Conservation (phyloP, 2,888 invertebrate genomes). For the Atherix ibis region DNA sequence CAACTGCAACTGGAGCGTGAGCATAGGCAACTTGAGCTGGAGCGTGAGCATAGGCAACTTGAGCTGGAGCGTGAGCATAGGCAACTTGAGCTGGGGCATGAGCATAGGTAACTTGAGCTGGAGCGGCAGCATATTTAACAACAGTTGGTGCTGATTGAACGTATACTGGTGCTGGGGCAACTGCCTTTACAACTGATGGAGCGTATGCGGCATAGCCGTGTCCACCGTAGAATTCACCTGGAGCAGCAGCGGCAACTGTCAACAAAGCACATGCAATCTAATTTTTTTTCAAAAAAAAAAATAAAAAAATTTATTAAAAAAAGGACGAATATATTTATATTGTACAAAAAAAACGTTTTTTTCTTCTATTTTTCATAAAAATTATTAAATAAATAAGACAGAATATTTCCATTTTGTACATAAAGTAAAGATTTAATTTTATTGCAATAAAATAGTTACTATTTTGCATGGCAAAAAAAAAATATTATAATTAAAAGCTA, state of each 20-base stretch:
- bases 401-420: neutral
- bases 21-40: constrained; percentile 13
- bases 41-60: constrained; percentile 15
- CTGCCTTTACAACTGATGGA: constrained; percentile 1
- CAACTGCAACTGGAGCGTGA: constrained; percentile 19
- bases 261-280: constrained; percentile 8
- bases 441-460: too few relatives aligned
- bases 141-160: constrained; percentile 1
- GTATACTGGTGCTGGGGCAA: constrained; percentile 2
- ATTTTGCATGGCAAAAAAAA: too few relatives aligned
- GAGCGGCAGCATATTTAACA: neutral
- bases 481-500: too few relatives aligned
- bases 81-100: constrained; percentile 8
- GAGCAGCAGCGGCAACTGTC: constrained; percentile 9
- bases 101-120: constrained; percentile 1
- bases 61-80: constrained; percentile 16
- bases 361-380: neutral
- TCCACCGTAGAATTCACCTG: constrained; percentile 9
- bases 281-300: neutral
- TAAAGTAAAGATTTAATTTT: too few relatives aligned
- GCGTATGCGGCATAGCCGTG: constrained; percentile 10
- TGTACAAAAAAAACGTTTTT: neutral
- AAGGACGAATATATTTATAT: too few relatives aligned
- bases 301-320: neutral
- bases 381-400: neutral